Percentiles rank a stretch among this genome's conserved stretches.
Evolutionary conservation across 2,113 vertebrate species (phyloP).

Genomic region (Hypocryptadius cinnamomeus): DNA sequence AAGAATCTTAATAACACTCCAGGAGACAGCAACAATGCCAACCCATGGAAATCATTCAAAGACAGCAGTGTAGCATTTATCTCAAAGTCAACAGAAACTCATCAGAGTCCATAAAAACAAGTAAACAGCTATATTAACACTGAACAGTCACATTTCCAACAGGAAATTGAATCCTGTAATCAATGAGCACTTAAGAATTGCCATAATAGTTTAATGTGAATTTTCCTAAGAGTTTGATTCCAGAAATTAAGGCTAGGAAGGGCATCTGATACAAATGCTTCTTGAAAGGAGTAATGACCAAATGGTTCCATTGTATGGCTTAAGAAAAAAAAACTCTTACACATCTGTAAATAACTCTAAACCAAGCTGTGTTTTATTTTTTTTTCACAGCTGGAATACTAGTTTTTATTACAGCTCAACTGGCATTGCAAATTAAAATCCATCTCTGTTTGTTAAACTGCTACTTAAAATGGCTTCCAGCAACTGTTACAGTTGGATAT

Average conservation of each 20-base stretch:
- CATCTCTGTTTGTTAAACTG: slow-evolving; percentile 73
- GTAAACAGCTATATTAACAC: not conserved
- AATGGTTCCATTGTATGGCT: slow-evolving; percentile 28
- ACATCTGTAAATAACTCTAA: slow-evolving; percentile 74
- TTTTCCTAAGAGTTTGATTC: slow-evolving; percentile 37
- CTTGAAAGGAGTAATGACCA: slow-evolving; percentile 58
- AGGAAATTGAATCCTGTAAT: slow-evolving; percentile 51
- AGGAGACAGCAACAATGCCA: slow-evolving; percentile 4
- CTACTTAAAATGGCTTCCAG: slow-evolving; percentile 71
- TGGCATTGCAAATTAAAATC: slow-evolving; percentile 78
- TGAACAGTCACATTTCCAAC: not conserved
- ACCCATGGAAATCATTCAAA: not conserved
- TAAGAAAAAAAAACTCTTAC: not conserved
- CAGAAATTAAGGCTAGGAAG: not conserved
- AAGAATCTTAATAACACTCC: not conserved
- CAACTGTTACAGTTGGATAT: slow-evolving; percentile 75
- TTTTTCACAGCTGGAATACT: slow-evolving; percentile 74
- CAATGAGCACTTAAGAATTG: slow-evolving; percentile 38
- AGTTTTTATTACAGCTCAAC: slow-evolving; percentile 78
- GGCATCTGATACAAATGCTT: slow-evolving; percentile 47
- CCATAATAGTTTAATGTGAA: not conserved
- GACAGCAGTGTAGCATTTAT: not conserved
- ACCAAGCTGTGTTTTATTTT: slow-evolving; percentile 67
- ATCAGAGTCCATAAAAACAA: not conserved
- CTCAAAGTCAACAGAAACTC: slow-evolving; percentile 44